phyloP scores from a whole-genome alignment of 2,888 invertebrate genomes.

The Tetrapedia diversipes region DNA sequence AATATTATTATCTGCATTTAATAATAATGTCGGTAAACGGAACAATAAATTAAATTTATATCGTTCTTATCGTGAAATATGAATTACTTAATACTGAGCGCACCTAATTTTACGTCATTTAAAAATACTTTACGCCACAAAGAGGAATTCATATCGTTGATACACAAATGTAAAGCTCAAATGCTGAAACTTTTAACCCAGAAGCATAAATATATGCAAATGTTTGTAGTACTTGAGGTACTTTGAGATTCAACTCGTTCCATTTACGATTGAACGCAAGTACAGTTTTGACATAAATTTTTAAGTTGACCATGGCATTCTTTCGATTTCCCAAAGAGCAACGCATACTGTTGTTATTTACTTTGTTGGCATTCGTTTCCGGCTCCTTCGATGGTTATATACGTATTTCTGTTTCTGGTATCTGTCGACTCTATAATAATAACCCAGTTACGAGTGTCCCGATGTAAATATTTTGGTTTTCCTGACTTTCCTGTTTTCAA shows the following conservation, averaged over 20 bases:
- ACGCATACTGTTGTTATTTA: slow-evolving; percentile 4
- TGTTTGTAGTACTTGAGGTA: neutral
- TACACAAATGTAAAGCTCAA: too few species aligned
- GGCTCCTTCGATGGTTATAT: neutral
- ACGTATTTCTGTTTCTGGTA: neutral
- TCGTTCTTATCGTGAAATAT: too few species aligned
- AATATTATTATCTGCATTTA: too few species aligned
- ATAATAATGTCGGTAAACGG: too few species aligned
- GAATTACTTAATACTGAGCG: too few species aligned
- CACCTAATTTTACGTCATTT: too few species aligned
- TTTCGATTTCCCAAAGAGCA: neutral
- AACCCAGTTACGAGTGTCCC: neutral
- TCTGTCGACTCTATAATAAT: neutral
- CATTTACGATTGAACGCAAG: neutral
- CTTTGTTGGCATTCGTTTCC: neutral
- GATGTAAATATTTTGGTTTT: neutral
- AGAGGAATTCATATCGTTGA: too few species aligned
- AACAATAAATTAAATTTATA: too few species aligned
- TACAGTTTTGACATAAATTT: slow-evolving; percentile 7
- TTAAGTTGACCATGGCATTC: neutral
- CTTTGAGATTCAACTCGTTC: neutral
- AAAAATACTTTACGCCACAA: too few species aligned
- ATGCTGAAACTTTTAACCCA: neutral
- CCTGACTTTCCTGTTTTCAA: neutral
- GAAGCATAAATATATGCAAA: neutral